Conservation (phyloP, 2,113 vertebrate species). For the Salvator merianae region DNA sequence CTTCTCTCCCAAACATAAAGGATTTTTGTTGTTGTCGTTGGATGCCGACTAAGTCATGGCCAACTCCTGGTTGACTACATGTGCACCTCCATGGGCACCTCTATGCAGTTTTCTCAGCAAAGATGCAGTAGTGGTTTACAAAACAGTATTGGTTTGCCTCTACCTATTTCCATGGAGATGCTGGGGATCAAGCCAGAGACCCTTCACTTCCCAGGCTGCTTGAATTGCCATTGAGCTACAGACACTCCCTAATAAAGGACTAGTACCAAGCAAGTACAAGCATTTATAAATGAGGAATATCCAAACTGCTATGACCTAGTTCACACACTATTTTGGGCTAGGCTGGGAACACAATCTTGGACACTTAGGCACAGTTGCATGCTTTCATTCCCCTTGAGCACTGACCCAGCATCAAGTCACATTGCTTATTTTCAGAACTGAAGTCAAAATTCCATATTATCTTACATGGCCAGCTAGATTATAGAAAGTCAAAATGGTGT, state of each 20-base stretch:
- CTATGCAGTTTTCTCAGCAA: no score
- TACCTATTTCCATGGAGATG: no score
- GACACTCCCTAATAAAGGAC: neutral
- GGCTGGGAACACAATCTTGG: neutral
- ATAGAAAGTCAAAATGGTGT: no score
- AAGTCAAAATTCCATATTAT: neutral
- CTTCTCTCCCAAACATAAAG: neutral
- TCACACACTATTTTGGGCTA: constrained; percentile 10
- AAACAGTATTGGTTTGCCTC: no score
- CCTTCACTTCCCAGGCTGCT: no score
- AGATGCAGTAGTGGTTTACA: no score
- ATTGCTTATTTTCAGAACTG: neutral
- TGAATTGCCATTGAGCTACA: no score
- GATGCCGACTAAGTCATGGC: no score
- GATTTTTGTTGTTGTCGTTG: no score
- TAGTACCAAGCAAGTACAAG: neutral
- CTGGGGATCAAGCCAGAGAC: no score
- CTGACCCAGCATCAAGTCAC: neutral
- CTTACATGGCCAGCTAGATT: neutral
- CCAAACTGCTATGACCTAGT: constrained; percentile 5
- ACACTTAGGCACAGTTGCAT: neutral
- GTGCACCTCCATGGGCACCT: no score
- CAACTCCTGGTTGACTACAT: no score
- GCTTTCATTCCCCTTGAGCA: neutral
- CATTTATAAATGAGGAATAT: constrained; percentile 1